A percentile compares a stretch with the other conserved stretches of the same genome.
Evolutionary conservation across 2,888 invertebrate genomes (phyloP).

Genomic region (Noctuana brunneofusca): DNA sequence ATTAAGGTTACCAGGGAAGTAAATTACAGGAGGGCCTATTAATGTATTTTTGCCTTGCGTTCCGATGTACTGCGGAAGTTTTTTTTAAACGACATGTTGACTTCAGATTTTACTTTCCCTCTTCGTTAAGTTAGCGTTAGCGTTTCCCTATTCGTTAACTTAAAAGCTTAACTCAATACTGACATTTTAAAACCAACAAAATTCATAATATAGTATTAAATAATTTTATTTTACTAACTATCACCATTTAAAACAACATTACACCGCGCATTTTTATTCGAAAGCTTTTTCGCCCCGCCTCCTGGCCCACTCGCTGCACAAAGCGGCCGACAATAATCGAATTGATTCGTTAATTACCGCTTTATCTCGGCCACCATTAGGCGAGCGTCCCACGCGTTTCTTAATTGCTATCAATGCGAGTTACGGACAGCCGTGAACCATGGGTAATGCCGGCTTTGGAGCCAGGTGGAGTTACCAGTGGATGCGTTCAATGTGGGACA

Average conservation of each 20-base stretch:
- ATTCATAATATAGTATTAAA: no score
- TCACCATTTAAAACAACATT: no score
- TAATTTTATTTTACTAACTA: no score
- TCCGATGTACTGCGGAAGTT: neutral
- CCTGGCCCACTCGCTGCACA: conserved; percentile 50
- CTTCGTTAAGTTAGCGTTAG: no score
- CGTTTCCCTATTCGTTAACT: no score
- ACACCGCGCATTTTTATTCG: neutral
- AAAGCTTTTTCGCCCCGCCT: conserved; percentile 34
- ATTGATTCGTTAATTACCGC: conserved; percentile 74
- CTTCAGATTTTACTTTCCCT: no score
- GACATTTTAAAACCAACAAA: no score
- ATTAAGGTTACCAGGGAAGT: conserved; percentile 24
- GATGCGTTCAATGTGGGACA: neutral
- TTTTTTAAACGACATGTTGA: neutral
- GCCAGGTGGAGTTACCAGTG: conserved; percentile 17
- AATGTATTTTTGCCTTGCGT: neutral
- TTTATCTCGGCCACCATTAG: conserved; percentile 68
- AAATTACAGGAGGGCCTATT: conserved; percentile 10
- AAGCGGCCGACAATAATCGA: conserved; percentile 64
- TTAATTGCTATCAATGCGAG: conserved; percentile 52
- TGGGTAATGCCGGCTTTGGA: neutral
- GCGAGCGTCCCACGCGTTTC: conserved; percentile 55
- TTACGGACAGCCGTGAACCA: conserved; percentile 37
- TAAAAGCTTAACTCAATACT: no score